Conservation (phyloP, 2,888 invertebrate genomes). For the Micropterix aruncella region DNA sequence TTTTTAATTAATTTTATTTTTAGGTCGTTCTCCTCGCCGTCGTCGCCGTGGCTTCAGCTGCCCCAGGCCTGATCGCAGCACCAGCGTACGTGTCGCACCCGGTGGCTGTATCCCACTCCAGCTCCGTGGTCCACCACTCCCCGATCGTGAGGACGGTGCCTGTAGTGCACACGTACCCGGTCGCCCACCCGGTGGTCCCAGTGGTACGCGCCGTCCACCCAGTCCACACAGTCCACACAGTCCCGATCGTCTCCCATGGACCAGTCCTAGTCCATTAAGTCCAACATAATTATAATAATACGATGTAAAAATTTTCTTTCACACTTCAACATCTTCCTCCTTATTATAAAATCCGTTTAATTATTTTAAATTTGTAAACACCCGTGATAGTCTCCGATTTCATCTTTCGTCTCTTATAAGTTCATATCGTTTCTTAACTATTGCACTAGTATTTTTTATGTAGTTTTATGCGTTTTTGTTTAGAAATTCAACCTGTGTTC, state of each 20-base stretch:
- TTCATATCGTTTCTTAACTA: too few species aligned
- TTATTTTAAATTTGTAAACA: too few species aligned
- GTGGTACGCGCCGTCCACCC: slow-evolving; percentile 24
- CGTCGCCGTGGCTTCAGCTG: slow-evolving; percentile 34
- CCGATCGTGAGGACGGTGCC: slow-evolving; percentile 15
- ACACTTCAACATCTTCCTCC: too few species aligned
- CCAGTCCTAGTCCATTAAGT: not conserved
- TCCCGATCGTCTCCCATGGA: not conserved
- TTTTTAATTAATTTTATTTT: too few species aligned
- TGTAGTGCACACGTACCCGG: slow-evolving; percentile 18
- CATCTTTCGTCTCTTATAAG: too few species aligned
- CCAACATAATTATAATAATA: slow-evolving; percentile 1
- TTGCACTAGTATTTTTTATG: too few species aligned
- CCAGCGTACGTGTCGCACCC: slow-evolving; percentile 25
- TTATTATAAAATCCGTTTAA: too few species aligned
- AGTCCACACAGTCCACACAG: slow-evolving; percentile 10
- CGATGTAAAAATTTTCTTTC: slow-evolving; percentile 2
- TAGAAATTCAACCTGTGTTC: too few species aligned
- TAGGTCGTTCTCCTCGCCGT: slow-evolving; percentile 37
- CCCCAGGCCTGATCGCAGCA: slow-evolving; percentile 26
- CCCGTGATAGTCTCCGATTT: too few species aligned
- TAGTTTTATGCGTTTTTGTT: too few species aligned
- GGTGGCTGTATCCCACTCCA: slow-evolving; percentile 25
- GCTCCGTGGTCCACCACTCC: slow-evolving; percentile 24
- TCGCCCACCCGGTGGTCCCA: slow-evolving; percentile 19